Conservation (phyloP, 2,888 invertebrate genomes). For the Tipula confusa region DNA sequence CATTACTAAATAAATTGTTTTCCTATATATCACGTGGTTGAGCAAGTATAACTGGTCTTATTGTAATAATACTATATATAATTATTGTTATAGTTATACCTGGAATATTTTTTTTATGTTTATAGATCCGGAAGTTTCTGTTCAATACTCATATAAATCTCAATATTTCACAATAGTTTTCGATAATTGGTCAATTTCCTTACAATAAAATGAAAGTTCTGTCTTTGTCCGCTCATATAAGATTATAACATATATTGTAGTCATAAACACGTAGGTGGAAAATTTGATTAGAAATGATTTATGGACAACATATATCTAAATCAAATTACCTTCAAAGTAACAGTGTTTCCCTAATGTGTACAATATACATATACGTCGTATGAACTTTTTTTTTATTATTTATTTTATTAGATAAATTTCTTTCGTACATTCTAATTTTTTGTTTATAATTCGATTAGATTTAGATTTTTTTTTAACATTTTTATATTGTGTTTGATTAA, state of each 20-base stretch:
- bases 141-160: background rate
- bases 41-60: background rate
- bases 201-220: background rate
- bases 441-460: conserved; percentile 12
- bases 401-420: background rate
- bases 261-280: background rate
- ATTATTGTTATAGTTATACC: background rate
- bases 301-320: background rate
- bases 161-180: background rate
- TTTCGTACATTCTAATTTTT: background rate
- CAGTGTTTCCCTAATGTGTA: background rate
- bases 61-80: background rate
- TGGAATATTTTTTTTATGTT: background rate
- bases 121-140: background rate
- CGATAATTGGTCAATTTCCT: background rate
- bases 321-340: background rate
- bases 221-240: background rate
- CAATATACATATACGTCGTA: background rate
- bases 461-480: background rate
- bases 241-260: too few species aligned
- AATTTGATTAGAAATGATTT: background rate
- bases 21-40: background rate
- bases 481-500: background rate
- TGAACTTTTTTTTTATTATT: background rate
- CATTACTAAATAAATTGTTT: background rate